These are phyloP conservation scores for Imbricaverruca yamaguchii DNA, from an alignment of 2,888 invertebrate species.

Conservation along the genomic window DNA sequence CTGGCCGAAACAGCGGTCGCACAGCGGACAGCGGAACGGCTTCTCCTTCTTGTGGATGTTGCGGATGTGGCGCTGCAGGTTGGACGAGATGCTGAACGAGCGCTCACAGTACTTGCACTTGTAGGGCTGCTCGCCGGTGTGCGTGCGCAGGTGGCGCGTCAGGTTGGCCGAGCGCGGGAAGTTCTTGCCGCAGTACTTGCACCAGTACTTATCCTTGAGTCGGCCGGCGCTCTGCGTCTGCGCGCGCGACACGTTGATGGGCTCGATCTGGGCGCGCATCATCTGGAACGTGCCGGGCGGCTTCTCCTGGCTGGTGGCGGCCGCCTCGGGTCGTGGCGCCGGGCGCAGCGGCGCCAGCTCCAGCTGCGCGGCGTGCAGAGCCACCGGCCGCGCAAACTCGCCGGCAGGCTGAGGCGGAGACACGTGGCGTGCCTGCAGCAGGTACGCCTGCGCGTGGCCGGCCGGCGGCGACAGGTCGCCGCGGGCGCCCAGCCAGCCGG, in stretches of 20 bases:
- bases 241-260: background rate
- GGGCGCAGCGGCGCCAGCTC: constrained; percentile 25
- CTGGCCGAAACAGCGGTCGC: constrained; percentile 96
- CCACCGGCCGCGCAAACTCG: constrained; percentile 25
- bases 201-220: constrained; percentile 59
- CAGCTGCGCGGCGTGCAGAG: constrained; percentile 16
- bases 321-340: constrained; percentile 22
- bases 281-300: constrained; percentile 21
- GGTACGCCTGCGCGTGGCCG: background rate
- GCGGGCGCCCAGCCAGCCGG: background rate
- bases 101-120: constrained; percentile 98
- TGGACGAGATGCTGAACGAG: constrained; percentile 97
- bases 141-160: constrained; percentile 91
- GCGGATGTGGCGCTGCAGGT: constrained; percentile 93
- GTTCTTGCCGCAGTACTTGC: constrained; percentile 93
- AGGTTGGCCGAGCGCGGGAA: constrained; percentile 96
- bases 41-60: constrained; percentile 99
- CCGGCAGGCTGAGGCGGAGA: background rate
- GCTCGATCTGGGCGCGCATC: constrained; percentile 11
- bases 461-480: constrained; percentile 5
- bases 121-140: constrained; percentile 96
- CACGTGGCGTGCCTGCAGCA: background rate
- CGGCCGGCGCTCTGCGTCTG: background rate
- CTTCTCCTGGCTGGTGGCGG: constrained; percentile 17
- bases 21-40: constrained; percentile 94